A percentile compares a stretch with the other conserved stretches of the same genome.
These are phyloP conservation scores for Silurus meridionalis DNA, from an alignment of 2,113 vertebrate species.

Conservation along the genomic window DNA sequence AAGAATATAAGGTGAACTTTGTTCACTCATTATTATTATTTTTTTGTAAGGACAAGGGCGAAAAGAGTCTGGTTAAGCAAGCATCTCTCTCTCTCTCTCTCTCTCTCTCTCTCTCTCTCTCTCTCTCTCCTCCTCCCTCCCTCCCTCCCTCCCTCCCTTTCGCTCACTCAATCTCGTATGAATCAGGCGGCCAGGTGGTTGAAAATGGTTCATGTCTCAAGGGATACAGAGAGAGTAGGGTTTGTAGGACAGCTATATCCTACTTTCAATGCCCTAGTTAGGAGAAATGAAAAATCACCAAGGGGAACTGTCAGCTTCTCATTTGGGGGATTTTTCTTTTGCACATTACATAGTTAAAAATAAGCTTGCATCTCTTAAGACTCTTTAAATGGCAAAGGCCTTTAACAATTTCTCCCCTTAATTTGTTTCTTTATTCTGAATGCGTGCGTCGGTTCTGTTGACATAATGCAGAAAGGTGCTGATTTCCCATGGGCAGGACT, in stretches of 20 bases:
- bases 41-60: conserved; percentile 29
- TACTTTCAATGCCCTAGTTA: conserved; percentile 80
- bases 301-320: conserved; percentile 67
- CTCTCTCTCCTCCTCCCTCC: conserved; percentile 22
- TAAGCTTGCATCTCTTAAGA: conserved; percentile 56
- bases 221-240: conserved; percentile 59
- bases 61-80: conserved; percentile 19
- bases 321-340: conserved; percentile 42
- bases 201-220: conserved; percentile 77
- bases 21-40: background rate
- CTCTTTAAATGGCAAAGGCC: conserved; percentile 32
- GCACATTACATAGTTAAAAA: conserved; percentile 61
- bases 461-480: background rate
- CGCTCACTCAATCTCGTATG: conserved; percentile 27
- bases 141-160: conserved; percentile 28
- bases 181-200: conserved; percentile 68
- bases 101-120: conserved; percentile 11
- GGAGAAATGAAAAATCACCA: conserved; percentile 74
- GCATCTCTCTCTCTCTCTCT: conserved; percentile 15
- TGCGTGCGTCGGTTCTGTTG: background rate
- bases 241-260: conserved; percentile 81
- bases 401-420: conserved; percentile 51
- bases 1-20: background rate
- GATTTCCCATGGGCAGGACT: conserved; percentile 7
- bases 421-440: conserved; percentile 25